Evolutionary conservation across 2,797 vertebrate species (phyloP).

Genomic region (Champsocephalus gunnari): DNA sequence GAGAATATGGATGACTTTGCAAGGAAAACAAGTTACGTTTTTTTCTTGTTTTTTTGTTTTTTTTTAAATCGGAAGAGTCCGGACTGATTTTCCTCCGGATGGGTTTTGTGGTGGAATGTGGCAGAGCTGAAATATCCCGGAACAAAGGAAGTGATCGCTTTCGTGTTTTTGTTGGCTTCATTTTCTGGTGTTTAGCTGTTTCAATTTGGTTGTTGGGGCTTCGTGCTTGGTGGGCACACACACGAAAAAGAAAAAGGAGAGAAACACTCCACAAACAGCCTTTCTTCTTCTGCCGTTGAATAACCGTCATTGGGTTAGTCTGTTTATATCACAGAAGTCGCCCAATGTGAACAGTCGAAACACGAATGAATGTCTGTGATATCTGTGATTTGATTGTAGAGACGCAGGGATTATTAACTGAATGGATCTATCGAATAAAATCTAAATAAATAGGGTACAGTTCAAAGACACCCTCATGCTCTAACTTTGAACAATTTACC

Average conservation of each 20-base stretch:
- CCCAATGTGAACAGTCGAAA: neutral
- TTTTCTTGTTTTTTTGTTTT: constrained; percentile 13
- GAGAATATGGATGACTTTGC: constrained; percentile 64
- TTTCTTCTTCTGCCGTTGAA: constrained; percentile 22
- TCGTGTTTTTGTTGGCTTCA: constrained; percentile 51
- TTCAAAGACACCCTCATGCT: neutral
- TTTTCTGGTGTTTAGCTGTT: constrained; percentile 33
- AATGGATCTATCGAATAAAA: neutral
- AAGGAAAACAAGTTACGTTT: constrained; percentile 54
- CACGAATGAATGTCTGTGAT: neutral
- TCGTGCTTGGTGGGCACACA: constrained; percentile 25
- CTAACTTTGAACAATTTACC: neutral
- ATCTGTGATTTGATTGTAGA: neutral
- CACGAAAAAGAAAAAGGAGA: neutral
- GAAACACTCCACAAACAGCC: constrained; percentile 4
- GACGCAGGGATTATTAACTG: neutral
- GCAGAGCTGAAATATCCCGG: constrained; percentile 45
- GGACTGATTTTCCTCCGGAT: constrained; percentile 51
- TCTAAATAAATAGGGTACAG: neutral
- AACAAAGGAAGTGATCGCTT: constrained; percentile 50
- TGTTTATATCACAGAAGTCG: too few species aligned
- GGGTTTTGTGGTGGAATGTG: constrained; percentile 61
- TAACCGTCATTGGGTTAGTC: constrained; percentile 6
- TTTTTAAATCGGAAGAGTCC: constrained; percentile 41
- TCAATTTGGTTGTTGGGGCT: constrained; percentile 46